Percentiles rank a stretch among this genome's conserved stretches.
Evolutionary conservation across 1,140 invertebrate genomes (phyloP).

Genomic region (Branchinecta lindahli): DNA sequence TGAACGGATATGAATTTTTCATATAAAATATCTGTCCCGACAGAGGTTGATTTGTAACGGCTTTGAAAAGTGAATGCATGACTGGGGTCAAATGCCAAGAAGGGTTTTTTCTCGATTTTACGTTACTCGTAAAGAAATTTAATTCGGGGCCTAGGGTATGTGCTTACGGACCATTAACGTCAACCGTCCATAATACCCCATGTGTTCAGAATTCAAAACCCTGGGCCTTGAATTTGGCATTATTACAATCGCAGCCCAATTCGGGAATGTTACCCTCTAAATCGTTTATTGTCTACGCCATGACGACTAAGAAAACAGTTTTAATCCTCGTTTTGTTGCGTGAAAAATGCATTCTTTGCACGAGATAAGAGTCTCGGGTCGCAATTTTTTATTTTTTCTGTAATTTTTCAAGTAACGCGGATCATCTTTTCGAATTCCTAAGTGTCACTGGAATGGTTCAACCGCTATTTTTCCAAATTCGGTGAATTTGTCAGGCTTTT

Average conservation of each 20-base stretch:
- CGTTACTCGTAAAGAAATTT: not conserved
- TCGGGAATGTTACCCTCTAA: not conserved
- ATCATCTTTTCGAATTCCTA: too few species aligned
- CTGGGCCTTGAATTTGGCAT: not conserved
- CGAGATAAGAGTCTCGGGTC: too few species aligned
- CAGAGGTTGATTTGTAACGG: not conserved
- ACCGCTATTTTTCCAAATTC: too few species aligned
- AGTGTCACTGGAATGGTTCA: too few species aligned
- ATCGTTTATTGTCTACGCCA: not conserved
- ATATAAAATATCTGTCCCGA: not conserved
- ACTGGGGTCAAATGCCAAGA: not conserved
- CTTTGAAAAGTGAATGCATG: not conserved
- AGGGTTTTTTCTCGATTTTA: conserved; percentile 1
- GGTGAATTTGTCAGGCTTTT: too few species aligned
- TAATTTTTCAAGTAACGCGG: too few species aligned
- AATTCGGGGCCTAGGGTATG: not conserved
- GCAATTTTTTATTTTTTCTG: too few species aligned
- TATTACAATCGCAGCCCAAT: conserved; percentile 6
- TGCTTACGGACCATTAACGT: conserved; percentile 2
- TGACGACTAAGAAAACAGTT: too few species aligned
- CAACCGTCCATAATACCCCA: conserved; percentile 5
- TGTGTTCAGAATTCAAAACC: not conserved
- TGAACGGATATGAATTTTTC: conserved; percentile 9
- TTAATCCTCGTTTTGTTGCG: too few species aligned
- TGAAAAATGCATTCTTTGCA: too few species aligned